These are phyloP conservation scores for Sabatieria punctata DNA, from an alignment of 2,888 invertebrate species.

Conservation along the genomic window DNA sequence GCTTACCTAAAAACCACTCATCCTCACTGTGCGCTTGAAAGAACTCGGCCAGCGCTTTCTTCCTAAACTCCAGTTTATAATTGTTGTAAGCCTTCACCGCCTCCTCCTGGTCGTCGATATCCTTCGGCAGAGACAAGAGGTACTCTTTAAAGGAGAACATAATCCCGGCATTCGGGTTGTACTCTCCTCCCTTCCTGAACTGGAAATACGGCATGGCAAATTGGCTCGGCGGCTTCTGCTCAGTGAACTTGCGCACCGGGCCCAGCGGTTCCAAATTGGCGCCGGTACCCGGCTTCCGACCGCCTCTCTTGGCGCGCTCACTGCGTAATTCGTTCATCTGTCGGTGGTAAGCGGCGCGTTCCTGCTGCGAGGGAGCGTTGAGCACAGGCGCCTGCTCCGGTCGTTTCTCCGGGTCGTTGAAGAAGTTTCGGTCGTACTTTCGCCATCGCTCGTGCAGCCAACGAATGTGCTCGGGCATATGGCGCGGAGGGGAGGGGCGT, in stretches of 20 bases:
- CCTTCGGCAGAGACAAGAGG: conserved; percentile 69
- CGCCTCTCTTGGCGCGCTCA: not conserved
- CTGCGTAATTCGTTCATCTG: not conserved
- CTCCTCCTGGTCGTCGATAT: conserved; percentile 86
- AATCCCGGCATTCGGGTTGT: not conserved
- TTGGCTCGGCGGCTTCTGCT: not conserved
- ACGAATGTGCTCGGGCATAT: conserved; percentile 11
- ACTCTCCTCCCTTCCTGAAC: not conserved
- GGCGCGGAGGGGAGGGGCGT: conserved; percentile 3
- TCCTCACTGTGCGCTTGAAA: conserved; percentile 42
- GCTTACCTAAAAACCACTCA: conserved; percentile 11
- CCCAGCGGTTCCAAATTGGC: conserved; percentile 2
- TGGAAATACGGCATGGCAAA: not conserved
- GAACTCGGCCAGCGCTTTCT: conserved; percentile 89
- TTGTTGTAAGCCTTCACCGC: conserved; percentile 87
- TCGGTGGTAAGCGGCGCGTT: not conserved
- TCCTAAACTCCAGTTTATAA: conserved; percentile 84
- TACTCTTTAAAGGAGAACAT: conserved; percentile 95
- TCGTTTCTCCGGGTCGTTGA: not conserved
- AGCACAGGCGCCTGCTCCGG: not conserved
- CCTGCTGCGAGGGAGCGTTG: not conserved
- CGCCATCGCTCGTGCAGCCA: conserved; percentile 14
- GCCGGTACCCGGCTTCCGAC: not conserved
- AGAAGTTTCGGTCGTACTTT: conserved; percentile 9
- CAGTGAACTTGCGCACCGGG: not conserved